Percentiles rank a stretch among this genome's conserved stretches.
Conservation (phyloP, 2,113 vertebrate genomes). For the Cyprinodon variegatus region DNA sequence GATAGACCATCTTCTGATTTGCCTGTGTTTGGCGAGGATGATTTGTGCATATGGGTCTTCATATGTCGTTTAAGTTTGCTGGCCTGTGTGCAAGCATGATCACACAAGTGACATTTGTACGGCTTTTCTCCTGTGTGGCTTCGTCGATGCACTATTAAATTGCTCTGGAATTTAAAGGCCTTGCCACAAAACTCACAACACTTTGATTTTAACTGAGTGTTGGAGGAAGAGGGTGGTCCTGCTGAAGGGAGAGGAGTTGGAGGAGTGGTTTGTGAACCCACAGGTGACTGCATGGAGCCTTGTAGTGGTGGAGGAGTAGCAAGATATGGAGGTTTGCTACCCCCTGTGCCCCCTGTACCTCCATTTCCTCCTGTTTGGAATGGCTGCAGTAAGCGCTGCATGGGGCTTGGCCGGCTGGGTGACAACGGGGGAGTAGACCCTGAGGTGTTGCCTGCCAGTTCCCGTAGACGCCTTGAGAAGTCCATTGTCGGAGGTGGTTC, state of each 20-base stretch:
- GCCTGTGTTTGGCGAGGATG: constrained; percentile 93
- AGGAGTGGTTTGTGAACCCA: constrained; percentile 90
- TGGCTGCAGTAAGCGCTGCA: constrained; percentile 99
- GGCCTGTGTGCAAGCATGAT: constrained; percentile 98
- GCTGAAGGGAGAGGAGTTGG: constrained; percentile 67
- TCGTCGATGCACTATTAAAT: constrained; percentile 96
- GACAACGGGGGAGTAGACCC: constrained; percentile 94
- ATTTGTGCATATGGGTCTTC: constrained; percentile 99
- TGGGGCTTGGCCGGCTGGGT: constrained; percentile 95
- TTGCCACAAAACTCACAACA: constrained; percentile 99
- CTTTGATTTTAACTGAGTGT: constrained; percentile 90
- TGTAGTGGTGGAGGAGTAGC: constrained; percentile 95
- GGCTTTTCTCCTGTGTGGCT: constrained; percentile 99
- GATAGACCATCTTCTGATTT: constrained; percentile 98
- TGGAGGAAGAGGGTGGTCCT: constrained; percentile 69
- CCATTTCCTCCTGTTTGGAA: constrained; percentile 89
- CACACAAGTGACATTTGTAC: constrained; percentile 99
- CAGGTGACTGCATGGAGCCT: constrained; percentile 92
- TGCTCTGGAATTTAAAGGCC: constrained; percentile 99
- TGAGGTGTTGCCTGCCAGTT: constrained; percentile 97
- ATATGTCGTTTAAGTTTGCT: constrained; percentile 99
- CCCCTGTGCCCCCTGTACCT: constrained; percentile 67
- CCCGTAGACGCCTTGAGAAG: constrained; percentile 98
- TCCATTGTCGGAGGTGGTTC: constrained; percentile 98
- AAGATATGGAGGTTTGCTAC: constrained; percentile 95